These are phyloP conservation scores for Sceloporus undulatus DNA, from an alignment of 2,113 vertebrate species.

Conservation along the genomic window DNA sequence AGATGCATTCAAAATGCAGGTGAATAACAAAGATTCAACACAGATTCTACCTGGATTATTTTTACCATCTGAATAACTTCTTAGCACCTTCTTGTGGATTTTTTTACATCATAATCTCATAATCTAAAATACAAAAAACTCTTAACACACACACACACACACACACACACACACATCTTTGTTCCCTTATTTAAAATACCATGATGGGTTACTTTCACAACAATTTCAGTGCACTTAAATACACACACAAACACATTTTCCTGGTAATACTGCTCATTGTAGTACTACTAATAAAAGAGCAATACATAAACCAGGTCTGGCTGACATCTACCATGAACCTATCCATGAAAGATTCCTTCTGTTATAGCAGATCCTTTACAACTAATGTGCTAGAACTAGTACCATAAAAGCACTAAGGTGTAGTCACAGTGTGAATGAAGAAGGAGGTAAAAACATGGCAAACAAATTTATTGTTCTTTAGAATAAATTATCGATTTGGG, in stretches of 20 bases:
- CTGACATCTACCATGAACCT: neutral
- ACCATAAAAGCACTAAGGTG: neutral
- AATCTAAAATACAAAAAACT: neutral
- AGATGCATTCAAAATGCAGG: no score
- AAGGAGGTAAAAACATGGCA: neutral
- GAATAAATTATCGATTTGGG: neutral
- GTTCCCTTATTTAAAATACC: neutral
- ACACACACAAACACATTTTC: neutral
- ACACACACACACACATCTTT: neutral
- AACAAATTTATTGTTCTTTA: neutral
- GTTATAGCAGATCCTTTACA: neutral
- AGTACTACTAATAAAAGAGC: neutral
- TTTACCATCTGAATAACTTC: no score
- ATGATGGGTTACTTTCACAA: neutral
- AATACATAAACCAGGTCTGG: neutral
- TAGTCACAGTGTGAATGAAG: neutral
- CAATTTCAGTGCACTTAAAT: neutral
- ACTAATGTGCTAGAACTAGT: neutral
- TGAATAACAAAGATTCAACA: no score
- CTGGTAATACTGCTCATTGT: neutral
- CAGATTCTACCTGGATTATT: no score
- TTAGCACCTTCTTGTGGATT: no score
- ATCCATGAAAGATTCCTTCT: neutral
- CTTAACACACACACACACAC: neutral
- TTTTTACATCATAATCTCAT: no score